Base-by-base conservation (phyloP, 2,888 invertebrate genomes). In the Acleris sparsana region DNA sequence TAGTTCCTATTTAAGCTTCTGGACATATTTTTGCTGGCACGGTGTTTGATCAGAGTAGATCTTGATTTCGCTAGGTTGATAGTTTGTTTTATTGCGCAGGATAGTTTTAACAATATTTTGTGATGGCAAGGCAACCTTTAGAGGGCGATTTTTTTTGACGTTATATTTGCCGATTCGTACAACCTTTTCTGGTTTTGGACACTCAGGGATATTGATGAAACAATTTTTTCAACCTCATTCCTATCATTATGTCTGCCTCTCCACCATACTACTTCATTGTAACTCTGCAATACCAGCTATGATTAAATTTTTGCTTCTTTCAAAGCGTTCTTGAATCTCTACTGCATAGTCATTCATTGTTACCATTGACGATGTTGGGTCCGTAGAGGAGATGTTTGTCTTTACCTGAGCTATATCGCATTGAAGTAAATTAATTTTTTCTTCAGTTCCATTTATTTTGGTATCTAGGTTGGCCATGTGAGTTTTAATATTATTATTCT, bases 101-200 rank as follows among this genome's bases (percentile, higher is more conserved):
- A 71, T 46, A 6, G 18, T 3, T 49, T 64, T 63, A 0, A 61
- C 66, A 0, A 62, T 29, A 18, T 65, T 56, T 39, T 66, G 25
- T 4, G 59, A 55, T 11, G 56, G 39, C 25, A 69, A 69, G 16
- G 44, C 57, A n/a, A 69, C 66, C 48, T 69, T 69, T 25, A 69
- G 59, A 13, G 55, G 22, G 3, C 68, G 62, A 43, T 2, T 62
- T 20, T 62, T 55, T 13, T 56, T 55, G 44, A 57, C 18, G n/a
- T 51, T 29, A 18, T 53, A 65, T 57, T 69, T 71, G 11, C 70
- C 69, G 13, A 71, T 17, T 29, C 66, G 55, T 16, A 67, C 52
- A 20, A 63, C 29, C 44, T 51, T 61, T 16, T 33, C 39, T 20
- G 69, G 69, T 22, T 63, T 56, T 13, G 65, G 63, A 43, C 48